Conservation (phyloP, 2,888 invertebrate genomes). For the Tanytarsus gracilentus region DNA sequence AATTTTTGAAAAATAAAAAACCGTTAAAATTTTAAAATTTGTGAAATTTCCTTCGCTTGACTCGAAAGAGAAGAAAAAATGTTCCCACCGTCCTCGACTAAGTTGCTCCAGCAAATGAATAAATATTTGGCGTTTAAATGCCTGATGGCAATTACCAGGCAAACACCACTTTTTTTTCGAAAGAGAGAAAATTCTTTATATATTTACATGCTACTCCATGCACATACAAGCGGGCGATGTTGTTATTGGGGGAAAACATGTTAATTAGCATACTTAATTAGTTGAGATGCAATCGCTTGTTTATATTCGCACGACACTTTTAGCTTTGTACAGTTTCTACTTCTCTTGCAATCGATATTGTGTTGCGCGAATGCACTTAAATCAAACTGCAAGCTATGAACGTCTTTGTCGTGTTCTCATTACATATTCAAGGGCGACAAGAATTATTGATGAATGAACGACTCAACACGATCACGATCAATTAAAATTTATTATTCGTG, state of each 20-base stretch:
- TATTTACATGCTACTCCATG: neutral
- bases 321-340: neutral
- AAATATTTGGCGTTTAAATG: slow-evolving; percentile 29
- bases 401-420: no score
- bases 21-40: neutral
- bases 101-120: slow-evolving; percentile 14
- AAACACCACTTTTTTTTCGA: slow-evolving; percentile 8
- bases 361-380: no score
- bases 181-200: neutral
- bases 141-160: slow-evolving; percentile 27
- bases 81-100: slow-evolving; percentile 20
- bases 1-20: neutral
- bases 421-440: no score
- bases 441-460: no score
- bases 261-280: slow-evolving; percentile 24
- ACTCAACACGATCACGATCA: no score
- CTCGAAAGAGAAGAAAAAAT: slow-evolving; percentile 6
- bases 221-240: no score
- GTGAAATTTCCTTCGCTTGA: neutral
- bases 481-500: no score
- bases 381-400: no score
- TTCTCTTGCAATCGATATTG: no score
- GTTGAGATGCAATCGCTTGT: slow-evolving; percentile 7
- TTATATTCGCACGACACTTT: neutral
- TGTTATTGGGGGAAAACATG: neutral